Evolutionary conservation across 64 coral and sea anemone species (phyloP).

Genomic region (Exaiptasia diaphana): DNA sequence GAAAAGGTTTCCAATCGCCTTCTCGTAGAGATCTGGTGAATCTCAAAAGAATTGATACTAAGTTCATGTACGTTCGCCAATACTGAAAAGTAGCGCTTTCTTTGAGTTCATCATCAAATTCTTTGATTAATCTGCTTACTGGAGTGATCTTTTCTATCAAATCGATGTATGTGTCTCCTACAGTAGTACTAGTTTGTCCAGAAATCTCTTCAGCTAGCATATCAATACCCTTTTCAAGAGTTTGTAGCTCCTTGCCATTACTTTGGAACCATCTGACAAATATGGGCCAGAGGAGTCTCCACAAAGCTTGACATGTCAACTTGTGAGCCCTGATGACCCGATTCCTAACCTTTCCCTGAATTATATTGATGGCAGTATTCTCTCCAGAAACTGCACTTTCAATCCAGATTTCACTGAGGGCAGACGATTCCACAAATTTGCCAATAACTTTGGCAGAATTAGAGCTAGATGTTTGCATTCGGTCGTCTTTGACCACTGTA

Average conservation of each 20-base stretch:
- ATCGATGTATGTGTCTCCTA: background rate
- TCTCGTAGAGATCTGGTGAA: slow-evolving; percentile 54
- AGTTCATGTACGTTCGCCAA: slow-evolving; percentile 61
- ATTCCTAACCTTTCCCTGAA: slow-evolving; percentile 75
- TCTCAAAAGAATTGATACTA: slow-evolving; percentile 46
- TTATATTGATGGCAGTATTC: slow-evolving; percentile 43
- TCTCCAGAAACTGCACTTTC: slow-evolving; percentile 62
- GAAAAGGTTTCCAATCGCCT: slow-evolving; percentile 56
- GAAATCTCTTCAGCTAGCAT: background rate
- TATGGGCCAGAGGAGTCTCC: slow-evolving; percentile 59
- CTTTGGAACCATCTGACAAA: slow-evolving; percentile 15
- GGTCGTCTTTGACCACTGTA: slow-evolving; percentile 53
- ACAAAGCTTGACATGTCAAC: slow-evolving; percentile 65
- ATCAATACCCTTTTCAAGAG: background rate
- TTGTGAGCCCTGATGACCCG: slow-evolving; percentile 70
- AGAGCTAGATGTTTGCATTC: slow-evolving; percentile 34
- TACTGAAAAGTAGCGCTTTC: slow-evolving; percentile 59
- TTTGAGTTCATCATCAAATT: slow-evolving; percentile 48
- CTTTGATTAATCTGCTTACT: background rate
- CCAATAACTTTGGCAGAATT: slow-evolving; percentile 67
- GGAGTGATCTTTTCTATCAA: background rate
- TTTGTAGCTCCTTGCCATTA: background rate
- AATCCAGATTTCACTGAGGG: slow-evolving; percentile 50
- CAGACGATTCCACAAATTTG: slow-evolving; percentile 64
- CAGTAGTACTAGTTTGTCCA: background rate